Percentiles rank a stretch among this genome's conserved stretches.
These are phyloP conservation scores for Drosophila kambysellisi DNA, from an alignment of 2,888 invertebrate species.

Conservation along the genomic window DNA sequence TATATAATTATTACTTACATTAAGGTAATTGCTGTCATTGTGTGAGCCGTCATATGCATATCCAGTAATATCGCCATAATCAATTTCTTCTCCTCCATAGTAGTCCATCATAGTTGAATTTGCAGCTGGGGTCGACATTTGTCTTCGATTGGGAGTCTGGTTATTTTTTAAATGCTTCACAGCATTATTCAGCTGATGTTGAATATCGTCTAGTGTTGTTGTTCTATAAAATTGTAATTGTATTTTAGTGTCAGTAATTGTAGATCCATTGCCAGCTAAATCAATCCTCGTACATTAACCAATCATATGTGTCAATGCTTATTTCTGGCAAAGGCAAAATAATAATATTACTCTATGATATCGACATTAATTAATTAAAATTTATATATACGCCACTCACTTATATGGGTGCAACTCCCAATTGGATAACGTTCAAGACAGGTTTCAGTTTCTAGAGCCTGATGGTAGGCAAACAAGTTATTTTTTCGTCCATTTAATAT, in stretches of 20 bases:
- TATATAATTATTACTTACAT: conserved; percentile 16
- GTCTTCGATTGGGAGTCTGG: conserved; percentile 10
- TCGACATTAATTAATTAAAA: too few relatives aligned
- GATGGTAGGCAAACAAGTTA: too few relatives aligned
- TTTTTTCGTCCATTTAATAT: too few relatives aligned
- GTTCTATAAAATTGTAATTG: conserved; percentile 86
- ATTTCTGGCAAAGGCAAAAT: neutral
- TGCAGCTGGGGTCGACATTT: neutral
- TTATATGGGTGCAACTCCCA: too few relatives aligned
- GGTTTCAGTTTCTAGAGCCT: too few relatives aligned
- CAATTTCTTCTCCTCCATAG: conserved; percentile 86
- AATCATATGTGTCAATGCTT: neutral
- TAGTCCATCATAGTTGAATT: neutral
- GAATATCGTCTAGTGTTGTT: conserved; percentile 89
- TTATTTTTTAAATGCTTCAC: neutral
- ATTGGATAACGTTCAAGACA: too few relatives aligned
- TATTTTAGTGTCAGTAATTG: neutral
- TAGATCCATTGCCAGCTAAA: neutral
- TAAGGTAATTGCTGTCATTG: conserved; percentile 17
- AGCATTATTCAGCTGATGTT: conserved; percentile 86
- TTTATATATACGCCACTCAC: too few relatives aligned
- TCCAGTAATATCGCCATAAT: conserved; percentile 87
- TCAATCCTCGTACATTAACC: neutral
- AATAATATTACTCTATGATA: neutral
- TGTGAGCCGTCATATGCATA: conserved; percentile 72